Percentiles rank a stretch among this genome's conserved stretches.
phyloP scores from a whole-genome alignment of 2,113 vertebrate species.

The Sylvia atricapilla region DNA sequence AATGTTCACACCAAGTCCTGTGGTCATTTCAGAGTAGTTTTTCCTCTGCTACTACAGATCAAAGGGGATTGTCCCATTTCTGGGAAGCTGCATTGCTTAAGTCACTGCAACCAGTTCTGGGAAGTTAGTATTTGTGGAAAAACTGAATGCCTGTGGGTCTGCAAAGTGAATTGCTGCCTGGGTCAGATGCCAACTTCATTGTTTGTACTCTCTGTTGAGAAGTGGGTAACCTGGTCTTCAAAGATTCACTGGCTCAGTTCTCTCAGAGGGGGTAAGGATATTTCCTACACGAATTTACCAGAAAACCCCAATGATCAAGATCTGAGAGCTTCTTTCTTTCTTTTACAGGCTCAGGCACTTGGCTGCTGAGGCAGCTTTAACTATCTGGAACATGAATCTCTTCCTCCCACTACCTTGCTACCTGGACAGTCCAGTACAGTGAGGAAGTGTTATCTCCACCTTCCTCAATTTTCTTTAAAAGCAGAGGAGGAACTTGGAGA shows the following conservation, averaged over 20 bases:
- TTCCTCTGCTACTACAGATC: neutral
- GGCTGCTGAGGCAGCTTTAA: neutral
- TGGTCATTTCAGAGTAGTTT: neutral
- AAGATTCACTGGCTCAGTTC: neutral
- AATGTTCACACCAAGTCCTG: neutral
- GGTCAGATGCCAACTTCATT: neutral
- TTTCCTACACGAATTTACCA: neutral
- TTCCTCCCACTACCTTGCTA: neutral
- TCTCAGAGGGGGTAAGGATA: neutral
- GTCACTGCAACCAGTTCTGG: neutral
- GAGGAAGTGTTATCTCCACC: neutral
- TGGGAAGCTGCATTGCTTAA: slow-evolving; percentile 19
- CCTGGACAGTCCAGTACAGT: neutral
- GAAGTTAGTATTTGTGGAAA: slow-evolving; percentile 5
- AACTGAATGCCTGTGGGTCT: neutral
- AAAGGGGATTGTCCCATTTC: slow-evolving; percentile 18
- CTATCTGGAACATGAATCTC: neutral
- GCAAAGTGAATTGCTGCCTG: neutral
- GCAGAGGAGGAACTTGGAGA: neutral
- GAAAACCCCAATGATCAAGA: neutral
- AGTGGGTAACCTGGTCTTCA: neutral
- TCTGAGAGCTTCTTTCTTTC: neutral
- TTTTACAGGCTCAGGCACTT: neutral
- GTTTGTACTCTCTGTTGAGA: neutral
- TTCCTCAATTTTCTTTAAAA: slow-evolving; percentile 25